These are phyloP conservation scores for Callochromis pleurospilus DNA, from an alignment of 2,113 vertebrate species.

Conservation along the genomic window DNA sequence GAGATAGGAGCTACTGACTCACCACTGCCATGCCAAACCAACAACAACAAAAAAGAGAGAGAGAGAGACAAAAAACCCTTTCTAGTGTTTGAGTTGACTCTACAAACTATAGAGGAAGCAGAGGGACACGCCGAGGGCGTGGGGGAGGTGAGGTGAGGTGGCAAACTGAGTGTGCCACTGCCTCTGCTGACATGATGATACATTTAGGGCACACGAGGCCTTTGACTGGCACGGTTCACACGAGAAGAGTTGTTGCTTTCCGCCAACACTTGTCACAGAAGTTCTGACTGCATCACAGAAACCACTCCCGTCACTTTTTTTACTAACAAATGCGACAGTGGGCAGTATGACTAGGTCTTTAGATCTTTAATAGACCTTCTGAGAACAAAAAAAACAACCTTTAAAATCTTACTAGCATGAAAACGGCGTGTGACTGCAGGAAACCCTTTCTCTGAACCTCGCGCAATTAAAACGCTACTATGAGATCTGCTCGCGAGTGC, in stretches of 20 bases:
- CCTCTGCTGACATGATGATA: constrained; percentile 44
- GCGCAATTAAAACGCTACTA: background rate
- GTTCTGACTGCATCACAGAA: background rate
- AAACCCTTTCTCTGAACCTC: background rate
- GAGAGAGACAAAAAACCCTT: background rate
- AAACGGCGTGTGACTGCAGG: background rate
- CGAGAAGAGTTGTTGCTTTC: constrained; percentile 27
- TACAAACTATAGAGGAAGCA: constrained; percentile 36
- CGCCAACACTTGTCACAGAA: background rate
- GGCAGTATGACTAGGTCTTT: background rate
- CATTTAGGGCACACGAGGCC: constrained; percentile 31
- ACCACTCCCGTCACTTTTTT: background rate
- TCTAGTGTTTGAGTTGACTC: constrained; percentile 32
- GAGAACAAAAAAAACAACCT: background rate
- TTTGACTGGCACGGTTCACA: constrained; percentile 38
- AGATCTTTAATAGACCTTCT: background rate
- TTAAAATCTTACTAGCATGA: background rate
- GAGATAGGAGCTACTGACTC: constrained; percentile 56
- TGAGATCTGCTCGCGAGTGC: background rate
- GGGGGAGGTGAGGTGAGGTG: background rate
- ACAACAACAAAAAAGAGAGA: rapidly evolving
- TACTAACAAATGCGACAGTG: background rate
- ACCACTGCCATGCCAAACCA: constrained; percentile 7
- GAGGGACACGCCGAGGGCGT: background rate
- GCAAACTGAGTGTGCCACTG: constrained; percentile 10